Conservation (phyloP, 2,888 invertebrate species). For the Metopia argyrocephala region DNA sequence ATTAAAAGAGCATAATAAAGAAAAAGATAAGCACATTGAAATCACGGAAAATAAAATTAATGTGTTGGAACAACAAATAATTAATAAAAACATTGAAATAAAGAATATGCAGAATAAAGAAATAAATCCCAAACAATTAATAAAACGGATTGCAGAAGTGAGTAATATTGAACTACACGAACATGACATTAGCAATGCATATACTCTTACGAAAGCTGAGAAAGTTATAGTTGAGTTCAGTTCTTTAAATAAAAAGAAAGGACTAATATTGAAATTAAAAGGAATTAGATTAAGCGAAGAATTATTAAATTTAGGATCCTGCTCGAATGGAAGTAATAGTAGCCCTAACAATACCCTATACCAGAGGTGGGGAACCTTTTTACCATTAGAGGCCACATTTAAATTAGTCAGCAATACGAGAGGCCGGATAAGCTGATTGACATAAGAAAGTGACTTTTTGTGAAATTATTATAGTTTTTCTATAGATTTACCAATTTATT, state of each 20-base stretch:
- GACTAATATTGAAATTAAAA: not conserved
- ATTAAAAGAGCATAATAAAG: not conserved
- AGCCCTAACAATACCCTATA: no score
- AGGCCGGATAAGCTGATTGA: no score
- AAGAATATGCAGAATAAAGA: not conserved
- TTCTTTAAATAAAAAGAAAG: not conserved
- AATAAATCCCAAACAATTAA: not conserved
- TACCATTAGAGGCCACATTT: no score
- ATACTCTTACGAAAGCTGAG: not conserved
- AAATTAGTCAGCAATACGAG: no score
- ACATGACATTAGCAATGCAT: not conserved
- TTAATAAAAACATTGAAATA: no score
- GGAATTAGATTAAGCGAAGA: not conserved
- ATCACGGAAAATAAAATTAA: not conserved
- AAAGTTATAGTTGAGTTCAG: not conserved
- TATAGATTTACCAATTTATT: no score
- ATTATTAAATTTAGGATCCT: no score
- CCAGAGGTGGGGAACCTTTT: no score
- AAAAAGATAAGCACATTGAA: not conserved
- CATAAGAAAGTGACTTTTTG: no score
- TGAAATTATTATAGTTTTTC: no score
- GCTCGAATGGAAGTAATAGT: no score
- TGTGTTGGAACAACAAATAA: not conserved
- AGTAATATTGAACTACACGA: conserved; percentile 2
- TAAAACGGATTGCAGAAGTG: not conserved